Base-by-base conservation (phyloP, 2,888 invertebrate genomes). In the Dryocosmus kuriphilus region DNA sequence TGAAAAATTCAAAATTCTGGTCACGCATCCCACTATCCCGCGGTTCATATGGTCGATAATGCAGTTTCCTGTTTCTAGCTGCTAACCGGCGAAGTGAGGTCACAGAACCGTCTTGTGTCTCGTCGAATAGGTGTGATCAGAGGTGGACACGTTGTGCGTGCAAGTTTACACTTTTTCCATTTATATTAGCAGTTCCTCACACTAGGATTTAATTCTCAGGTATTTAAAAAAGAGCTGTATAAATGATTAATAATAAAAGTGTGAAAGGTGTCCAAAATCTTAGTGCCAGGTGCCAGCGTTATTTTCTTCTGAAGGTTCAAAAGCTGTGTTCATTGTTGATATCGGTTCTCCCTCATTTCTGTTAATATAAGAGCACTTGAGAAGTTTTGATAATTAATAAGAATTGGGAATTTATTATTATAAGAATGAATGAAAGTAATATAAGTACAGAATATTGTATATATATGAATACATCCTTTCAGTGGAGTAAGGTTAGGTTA, bases 91-190 rank as follows among this genome's bases (percentile, higher is more conserved):
- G 74, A 57, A 63, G 79, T 86, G 87, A 87, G 87, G 88, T 86
- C 88, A 87, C 79, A 71, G 71, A 80, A 76, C 81, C 83, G 82
- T 81, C 79, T 84, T 84, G 81, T 81, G 79, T 79, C 75, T 80
- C 74, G 76, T 65, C 78, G 84, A 85, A 82, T 78, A 80, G 80
- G 79, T 55, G n/a, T n/a, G n/a, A n/a, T n/a, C n/a, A n/a, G n/a
- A n/a, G n/a, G n/a, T 74, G 83, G 82, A 86, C 89, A 86, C 88
- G 87, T 84, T 86, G 60, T 60, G 87, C 85, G 82, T 82, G 79
- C 80, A 79, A 77, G 77, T 79, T 41, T 41, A 38, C 67, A 30
- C 16, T 51, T 19, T 71, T 5, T 55, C 19, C 51, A 19, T 65
- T 63, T 82, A 67, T 63, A 80, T 79, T 41, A 30, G 74, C 61